Conservation (phyloP, 2,113 vertebrate genomes). For the Phaetusa simplex region DNA sequence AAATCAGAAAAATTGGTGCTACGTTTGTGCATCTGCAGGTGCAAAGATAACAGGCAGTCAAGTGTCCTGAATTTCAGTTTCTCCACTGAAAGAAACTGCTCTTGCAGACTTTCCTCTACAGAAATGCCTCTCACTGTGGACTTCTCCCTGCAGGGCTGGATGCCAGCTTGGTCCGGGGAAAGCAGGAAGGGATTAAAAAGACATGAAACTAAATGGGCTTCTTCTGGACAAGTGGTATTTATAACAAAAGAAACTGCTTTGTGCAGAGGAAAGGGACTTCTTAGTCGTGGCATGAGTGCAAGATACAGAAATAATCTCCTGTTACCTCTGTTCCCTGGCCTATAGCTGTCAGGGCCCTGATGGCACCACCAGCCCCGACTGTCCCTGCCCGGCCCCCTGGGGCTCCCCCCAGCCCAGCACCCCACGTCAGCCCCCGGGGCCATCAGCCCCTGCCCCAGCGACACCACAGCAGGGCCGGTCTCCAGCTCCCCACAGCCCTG, state of each 20-base stretch:
- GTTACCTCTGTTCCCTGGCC: not conserved
- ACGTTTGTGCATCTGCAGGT: not conserved
- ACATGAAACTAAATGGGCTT: not conserved
- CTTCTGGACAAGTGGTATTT: not conserved
- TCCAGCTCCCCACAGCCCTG: not conserved
- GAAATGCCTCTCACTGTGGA: constrained; percentile 38
- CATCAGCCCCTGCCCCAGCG: not conserved
- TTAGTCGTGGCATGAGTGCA: not conserved
- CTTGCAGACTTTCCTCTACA: constrained; percentile 3
- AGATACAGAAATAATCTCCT: not conserved
- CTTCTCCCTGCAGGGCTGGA: not conserved
- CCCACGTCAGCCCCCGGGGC: rapidly evolving
- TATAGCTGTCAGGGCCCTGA: not conserved
- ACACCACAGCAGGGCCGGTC: too few relatives aligned
- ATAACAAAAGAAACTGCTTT: not conserved
- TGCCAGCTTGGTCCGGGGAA: not conserved
- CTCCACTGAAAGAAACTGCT: not conserved
- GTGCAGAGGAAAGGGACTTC: not conserved
- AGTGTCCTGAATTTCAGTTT: not conserved
- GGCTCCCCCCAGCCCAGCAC: not conserved
- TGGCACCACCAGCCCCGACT: not conserved
- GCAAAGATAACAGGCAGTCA: not conserved
- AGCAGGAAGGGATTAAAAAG: not conserved
- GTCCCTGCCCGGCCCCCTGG: not conserved
- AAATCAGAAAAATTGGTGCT: not conserved